Evolutionary conservation across 2,113 vertebrate genomes (phyloP).

Genomic region (Coregonus clupeaformis): DNA sequence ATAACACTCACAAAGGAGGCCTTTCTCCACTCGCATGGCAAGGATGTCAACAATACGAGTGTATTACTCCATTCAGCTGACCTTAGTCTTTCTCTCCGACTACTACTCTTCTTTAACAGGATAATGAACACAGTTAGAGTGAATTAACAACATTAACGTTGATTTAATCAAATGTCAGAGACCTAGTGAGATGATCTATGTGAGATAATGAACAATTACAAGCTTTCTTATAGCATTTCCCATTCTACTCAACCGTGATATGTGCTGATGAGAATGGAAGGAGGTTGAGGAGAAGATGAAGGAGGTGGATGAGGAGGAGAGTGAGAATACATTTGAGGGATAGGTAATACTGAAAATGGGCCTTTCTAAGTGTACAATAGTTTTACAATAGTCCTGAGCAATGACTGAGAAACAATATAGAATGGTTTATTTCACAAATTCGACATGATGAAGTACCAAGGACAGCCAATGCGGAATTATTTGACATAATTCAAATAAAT

Average conservation of each 20-base stretch:
- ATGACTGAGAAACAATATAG: background rate
- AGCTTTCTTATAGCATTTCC: background rate
- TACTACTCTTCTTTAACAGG: background rate
- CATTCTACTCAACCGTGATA: background rate
- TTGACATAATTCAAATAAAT: no score
- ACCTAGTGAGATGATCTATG: background rate
- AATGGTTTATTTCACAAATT: no score
- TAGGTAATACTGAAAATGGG: background rate
- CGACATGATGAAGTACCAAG: no score
- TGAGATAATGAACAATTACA: constrained; percentile 13
- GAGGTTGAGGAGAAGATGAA: constrained; percentile 13
- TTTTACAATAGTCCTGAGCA: background rate
- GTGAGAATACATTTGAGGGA: constrained; percentile 10
- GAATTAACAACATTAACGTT: constrained; percentile 2
- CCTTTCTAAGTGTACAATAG: background rate
- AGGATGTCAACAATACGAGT: constrained; percentile 16
- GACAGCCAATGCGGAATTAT: no score
- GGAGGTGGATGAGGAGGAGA: constrained; percentile 33
- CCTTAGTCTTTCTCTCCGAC: background rate
- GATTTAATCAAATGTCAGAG: background rate
- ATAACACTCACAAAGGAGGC: constrained; percentile 3
- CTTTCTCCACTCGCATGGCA: background rate
- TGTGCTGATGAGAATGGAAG: background rate
- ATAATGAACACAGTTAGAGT: background rate
- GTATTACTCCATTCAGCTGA: background rate